Conservation (phyloP, 2,888 invertebrate genomes). For the Drosophila demipolita region DNA sequence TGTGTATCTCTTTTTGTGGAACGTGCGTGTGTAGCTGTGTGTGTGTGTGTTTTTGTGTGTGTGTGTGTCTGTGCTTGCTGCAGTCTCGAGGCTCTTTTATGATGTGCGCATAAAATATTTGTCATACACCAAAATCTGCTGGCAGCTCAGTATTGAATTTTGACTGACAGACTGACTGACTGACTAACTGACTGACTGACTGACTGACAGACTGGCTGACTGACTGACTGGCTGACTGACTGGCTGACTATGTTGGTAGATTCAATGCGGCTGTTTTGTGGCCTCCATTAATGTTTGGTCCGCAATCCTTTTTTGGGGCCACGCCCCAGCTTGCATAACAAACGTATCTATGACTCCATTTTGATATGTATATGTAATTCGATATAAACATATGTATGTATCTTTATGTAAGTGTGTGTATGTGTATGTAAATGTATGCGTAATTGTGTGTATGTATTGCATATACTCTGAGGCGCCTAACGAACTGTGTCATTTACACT, state of each 20-base stretch:
- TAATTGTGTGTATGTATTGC: slow-evolving; percentile 42
- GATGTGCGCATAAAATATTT: slow-evolving; percentile 78
- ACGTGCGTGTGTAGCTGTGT: slow-evolving; percentile 25
- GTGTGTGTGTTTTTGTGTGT: slow-evolving; percentile 26
- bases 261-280: slow-evolving; percentile 53
- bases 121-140: slow-evolving; percentile 73
- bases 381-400: slow-evolving; percentile 26
- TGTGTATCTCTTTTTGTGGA: slow-evolving; percentile 45
- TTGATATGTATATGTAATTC: slow-evolving; percentile 29
- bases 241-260: slow-evolving; percentile 24
- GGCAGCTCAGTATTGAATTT: slow-evolving; percentile 53
- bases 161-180: slow-evolving; percentile 33
- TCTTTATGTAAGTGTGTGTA: slow-evolving; percentile 8
- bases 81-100: slow-evolving; percentile 72
- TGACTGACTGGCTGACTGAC: slow-evolving; percentile 26
- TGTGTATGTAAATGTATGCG: slow-evolving; percentile 27
- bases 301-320: slow-evolving; percentile 72
- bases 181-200: slow-evolving; percentile 22
- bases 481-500: slow-evolving; percentile 84
- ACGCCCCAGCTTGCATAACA: slow-evolving; percentile 79
- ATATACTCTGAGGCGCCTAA: slow-evolving; percentile 70
- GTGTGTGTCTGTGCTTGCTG: slow-evolving; percentile 43
- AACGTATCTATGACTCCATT: slow-evolving; percentile 60
- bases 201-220: slow-evolving; percentile 29
- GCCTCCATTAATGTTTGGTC: slow-evolving; percentile 69